Base-by-base conservation (phyloP, 2,797 vertebrate genomes). In the Oophaga sylvatica region DNA sequence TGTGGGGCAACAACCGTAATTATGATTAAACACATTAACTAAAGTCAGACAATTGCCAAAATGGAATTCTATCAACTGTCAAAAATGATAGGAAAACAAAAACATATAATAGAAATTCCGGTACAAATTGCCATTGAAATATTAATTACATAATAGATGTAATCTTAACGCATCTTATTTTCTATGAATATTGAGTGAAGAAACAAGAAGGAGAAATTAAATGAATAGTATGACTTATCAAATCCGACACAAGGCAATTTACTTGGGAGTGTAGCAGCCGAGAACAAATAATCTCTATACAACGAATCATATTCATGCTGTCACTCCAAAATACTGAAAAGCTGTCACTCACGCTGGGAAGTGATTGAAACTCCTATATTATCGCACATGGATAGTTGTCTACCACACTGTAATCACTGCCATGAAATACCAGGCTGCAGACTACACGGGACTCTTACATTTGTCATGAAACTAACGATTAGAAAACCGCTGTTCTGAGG, bases 301-400 rank as follows among this genome's bases (percentile, higher is more conserved):
- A 59, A 76, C 70, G 65, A 87, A 83, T 89, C 35, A 83, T 75
- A 89, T 87, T 86, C 84, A 62, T 45, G 57, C 77, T 80, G 63
- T 75, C 88, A 87, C 84, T 80, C 73, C 65, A 80, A 89, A 83
- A 86, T 83, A 80, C 86, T 63, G 84, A 83, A 62, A 79, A 83
- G 53, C 75, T 87, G 84, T 83, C 88, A 86, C 19, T 89, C 88
- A 80, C 59, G 81, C 81, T 87, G 88, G 26, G 84, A 89, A 83
- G 48, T 86, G 80, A 89, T 71, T 86, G 84, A 89, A 89, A 89
- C 88, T 75, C 81, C 88, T 79, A 83, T 80, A 87, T 89, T 89
- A 86, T 89, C 88, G 7, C 84, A 89, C 75, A 73, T 73, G 80
- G 80, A 83, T 83, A 87, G 80, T 75, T 65, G 65, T 57, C 59